Base-by-base conservation (phyloP, 2,113 vertebrate species). In the Tricholaema leucomelas region DNA sequence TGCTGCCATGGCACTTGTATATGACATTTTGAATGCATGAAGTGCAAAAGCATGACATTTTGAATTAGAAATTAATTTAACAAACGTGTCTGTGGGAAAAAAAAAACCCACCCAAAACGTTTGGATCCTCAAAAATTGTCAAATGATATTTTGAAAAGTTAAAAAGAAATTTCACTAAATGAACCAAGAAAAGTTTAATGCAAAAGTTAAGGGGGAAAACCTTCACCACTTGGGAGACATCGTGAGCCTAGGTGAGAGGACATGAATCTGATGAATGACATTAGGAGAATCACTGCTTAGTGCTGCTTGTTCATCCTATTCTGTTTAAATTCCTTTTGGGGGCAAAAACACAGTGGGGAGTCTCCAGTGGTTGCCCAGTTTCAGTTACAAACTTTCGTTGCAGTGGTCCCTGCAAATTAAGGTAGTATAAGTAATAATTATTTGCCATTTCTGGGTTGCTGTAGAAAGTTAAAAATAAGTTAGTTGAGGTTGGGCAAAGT, bases 21-120 rank as follows among this genome's bases (percentile, higher is more conserved):
- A 91, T 96, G 96, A 96, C 96, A 96, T 96, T 96, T 96, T 96
- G 92, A 96, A 96, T 96, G 81, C 88, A 96, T 90, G 92, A 96
- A 94, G 94, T 96, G 94, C 93, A 96, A 94, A 96, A 96, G 95
- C 92, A 91, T 96, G 96, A 96, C 96, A 96, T 96, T 96, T 96
- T 95, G 95, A 96, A 96, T 96, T 96, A 96, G 96, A 96, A 96
- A 95, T 96, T 95, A 96, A 96, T 96, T 96, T 95, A 95, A 96
- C 94, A 94, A 96, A 95, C n/a, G 67, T 94, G 95, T 95, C 96
- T 96, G 92, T 91, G 86, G 88, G 77, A 92, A 95, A 95, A 66
- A 33, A 33, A n/a, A 59, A 33, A n/a, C n/a, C n/a, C n/a, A n/a
- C n/a, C n/a, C n/a, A 11, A 59, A 55, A 55, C 30, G 74, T 93